Evolutionary conservation across 2,888 invertebrate genomes (phyloP).

Genomic region (Thereva nobilitata): DNA sequence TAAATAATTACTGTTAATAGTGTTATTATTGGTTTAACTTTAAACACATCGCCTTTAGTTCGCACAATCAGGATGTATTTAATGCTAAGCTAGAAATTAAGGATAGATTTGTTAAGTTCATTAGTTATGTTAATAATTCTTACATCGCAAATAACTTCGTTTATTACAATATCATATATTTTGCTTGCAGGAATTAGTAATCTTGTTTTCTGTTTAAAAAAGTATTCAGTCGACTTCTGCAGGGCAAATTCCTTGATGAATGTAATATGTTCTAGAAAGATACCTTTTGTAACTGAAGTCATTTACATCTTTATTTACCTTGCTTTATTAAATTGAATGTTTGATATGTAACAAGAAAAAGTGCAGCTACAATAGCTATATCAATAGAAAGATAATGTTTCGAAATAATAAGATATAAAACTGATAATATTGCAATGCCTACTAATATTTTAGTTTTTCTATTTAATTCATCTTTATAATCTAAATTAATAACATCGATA

Average conservation of each 20-base stretch:
- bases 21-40: slow-evolving; percentile 53
- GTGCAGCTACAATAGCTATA: not conserved
- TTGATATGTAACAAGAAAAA: not conserved
- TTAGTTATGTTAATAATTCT: slow-evolving; percentile 32
- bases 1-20: slow-evolving; percentile 53
- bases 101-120: slow-evolving; percentile 1
- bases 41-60: slow-evolving; percentile 52
- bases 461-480: slow-evolving; percentile 38
- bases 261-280: slow-evolving; percentile 49
- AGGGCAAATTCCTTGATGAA: slow-evolving; percentile 55
- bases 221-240: slow-evolving; percentile 52
- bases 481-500: slow-evolving; percentile 42
- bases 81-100: slow-evolving; percentile 53
- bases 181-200: slow-evolving; percentile 53
- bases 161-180: slow-evolving; percentile 57
- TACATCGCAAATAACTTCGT: slow-evolving; percentile 59
- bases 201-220: slow-evolving; percentile 49
- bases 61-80: slow-evolving; percentile 56
- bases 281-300: not conserved
- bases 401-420: not conserved
- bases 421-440: not conserved
- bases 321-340: slow-evolving; percentile 16
- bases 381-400: not conserved
- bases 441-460: slow-evolving; percentile 28
- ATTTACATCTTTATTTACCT: slow-evolving; percentile 1